Evolutionary conservation across 2,888 invertebrate genomes (phyloP).

Genomic region (Icerya purchasi): DNA sequence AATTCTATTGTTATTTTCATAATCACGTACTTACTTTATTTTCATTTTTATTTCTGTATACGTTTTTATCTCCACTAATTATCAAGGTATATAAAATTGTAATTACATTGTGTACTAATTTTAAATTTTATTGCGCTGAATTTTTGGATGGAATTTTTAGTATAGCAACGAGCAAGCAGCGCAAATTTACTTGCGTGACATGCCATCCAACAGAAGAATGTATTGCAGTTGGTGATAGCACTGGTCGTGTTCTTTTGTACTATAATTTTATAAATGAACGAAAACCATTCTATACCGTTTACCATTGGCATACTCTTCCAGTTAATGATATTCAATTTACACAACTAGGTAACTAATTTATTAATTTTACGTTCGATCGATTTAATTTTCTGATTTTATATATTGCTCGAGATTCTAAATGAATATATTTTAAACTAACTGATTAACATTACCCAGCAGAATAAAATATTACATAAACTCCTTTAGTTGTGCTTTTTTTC

Average conservation of each 20-base stretch:
- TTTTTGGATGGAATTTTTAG: background rate
- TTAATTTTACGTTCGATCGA: background rate
- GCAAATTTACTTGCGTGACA: conserved; percentile 35
- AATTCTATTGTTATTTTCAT: too few species aligned
- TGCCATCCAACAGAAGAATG: conserved; percentile 42
- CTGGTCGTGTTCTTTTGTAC: conserved; percentile 43
- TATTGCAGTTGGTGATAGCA: conserved; percentile 43
- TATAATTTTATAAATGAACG: conserved; percentile 14
- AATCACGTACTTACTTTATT: too few species aligned
- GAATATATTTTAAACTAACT: background rate
- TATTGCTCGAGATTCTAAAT: background rate
- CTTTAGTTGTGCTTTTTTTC: too few species aligned
- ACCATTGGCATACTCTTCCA: conserved; percentile 58
- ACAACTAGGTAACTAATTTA: conserved; percentile 25
- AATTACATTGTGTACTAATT: background rate
- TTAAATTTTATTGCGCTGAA: background rate
- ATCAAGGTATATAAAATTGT: background rate
- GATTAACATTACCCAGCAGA: background rate
- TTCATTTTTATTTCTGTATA: too few species aligned
- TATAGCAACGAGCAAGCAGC: conserved; percentile 15
- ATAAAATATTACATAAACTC: too few species aligned
- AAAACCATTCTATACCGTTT: conserved; percentile 27
- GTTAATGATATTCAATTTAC: conserved; percentile 45
- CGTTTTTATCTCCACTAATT: too few species aligned
- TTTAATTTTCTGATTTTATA: background rate